These are phyloP conservation scores for Rhyacophila evoluta DNA, from an alignment of 2,888 invertebrate species.

Conservation along the genomic window DNA sequence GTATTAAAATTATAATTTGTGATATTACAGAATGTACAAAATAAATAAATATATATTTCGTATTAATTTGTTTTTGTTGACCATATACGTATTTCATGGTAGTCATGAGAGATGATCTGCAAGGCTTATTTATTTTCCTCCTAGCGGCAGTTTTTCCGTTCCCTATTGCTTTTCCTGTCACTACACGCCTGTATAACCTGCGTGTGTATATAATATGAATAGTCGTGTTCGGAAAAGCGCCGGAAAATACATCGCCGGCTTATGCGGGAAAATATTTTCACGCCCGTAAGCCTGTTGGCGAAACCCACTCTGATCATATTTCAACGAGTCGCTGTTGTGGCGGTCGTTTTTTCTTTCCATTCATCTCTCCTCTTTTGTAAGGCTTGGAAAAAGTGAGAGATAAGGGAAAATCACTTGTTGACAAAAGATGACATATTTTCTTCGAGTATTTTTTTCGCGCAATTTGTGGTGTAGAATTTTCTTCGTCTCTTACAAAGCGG, in stretches of 20 bases:
- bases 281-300: background rate
- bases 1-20: too few relatives aligned
- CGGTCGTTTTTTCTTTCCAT: background rate
- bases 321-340: background rate
- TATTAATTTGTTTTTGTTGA: too few relatives aligned
- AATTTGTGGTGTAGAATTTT: too few relatives aligned
- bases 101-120: too few relatives aligned
- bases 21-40: too few relatives aligned
- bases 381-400: background rate
- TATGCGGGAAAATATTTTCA: background rate
- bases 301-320: constrained; percentile 6
- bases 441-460: background rate
- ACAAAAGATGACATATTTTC: background rate
- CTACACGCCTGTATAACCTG: background rate
- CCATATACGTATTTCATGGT: too few relatives aligned
- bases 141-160: background rate
- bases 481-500: too few relatives aligned
- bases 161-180: background rate
- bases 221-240: constrained; percentile 7
- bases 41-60: too few relatives aligned
- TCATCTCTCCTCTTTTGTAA: background rate
- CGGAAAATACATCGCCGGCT: background rate
- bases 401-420: constrained; percentile 15
- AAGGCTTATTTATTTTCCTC: background rate
- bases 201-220: background rate